Percentiles rank a stretch among this genome's conserved stretches.
These are phyloP conservation scores for Neosilurus mollespiculum DNA, from an alignment of 2,797 vertebrate species.

Conservation along the genomic window DNA sequence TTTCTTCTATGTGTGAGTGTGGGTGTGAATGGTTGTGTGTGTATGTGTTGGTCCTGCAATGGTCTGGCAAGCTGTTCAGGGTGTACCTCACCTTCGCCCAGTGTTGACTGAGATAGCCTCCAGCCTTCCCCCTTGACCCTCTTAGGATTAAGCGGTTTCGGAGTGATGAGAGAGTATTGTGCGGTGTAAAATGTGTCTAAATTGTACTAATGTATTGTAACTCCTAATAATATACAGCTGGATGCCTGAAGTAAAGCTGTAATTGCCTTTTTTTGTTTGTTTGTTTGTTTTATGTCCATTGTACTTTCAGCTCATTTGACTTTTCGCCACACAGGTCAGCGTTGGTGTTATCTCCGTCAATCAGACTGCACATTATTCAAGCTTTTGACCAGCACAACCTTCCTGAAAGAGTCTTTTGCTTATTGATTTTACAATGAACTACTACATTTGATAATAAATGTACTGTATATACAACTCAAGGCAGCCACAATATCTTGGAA, in stretches of 20 bases:
- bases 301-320: constrained; percentile 2
- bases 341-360: not conserved
- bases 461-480: constrained; percentile 31
- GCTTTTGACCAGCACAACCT: constrained; percentile 24
- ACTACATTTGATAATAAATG: constrained; percentile 31
- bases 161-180: not conserved
- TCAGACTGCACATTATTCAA: constrained; percentile 8
- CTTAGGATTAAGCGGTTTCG: no score
- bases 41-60: no score
- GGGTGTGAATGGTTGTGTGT: no score
- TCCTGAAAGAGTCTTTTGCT: constrained; percentile 14
- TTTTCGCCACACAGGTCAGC: not conserved
- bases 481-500: constrained; percentile 35
- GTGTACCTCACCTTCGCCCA: no score
- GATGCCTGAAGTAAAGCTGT: not conserved
- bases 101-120: no score
- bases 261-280: constrained; percentile 16
- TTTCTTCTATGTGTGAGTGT: no score
- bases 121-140: no score
- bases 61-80: no score
- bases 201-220: not conserved
- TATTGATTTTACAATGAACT: constrained; percentile 39
- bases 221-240: not conserved
- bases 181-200: not conserved
- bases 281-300: constrained; percentile 1